These are phyloP conservation scores for Archips xylosteana DNA, from an alignment of 2,888 invertebrate species.

Conservation along the genomic window DNA sequence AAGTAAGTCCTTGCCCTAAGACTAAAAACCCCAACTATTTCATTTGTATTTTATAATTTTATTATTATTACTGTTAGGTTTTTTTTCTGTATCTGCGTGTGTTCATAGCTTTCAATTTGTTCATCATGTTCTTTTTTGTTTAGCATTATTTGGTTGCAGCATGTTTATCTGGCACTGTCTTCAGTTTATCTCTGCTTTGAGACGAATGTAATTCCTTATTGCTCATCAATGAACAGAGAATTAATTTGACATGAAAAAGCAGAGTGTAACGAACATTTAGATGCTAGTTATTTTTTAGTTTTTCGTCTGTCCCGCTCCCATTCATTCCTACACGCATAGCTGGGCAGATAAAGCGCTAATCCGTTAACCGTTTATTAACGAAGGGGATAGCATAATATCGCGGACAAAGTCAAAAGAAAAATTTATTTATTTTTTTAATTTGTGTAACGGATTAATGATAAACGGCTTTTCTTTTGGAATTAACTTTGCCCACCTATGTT, in stretches of 20 bases:
- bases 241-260: background rate
- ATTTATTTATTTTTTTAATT: too few relatives aligned
- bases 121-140: constrained; percentile 44
- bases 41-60: constrained; percentile 46
- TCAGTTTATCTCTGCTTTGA: constrained; percentile 16
- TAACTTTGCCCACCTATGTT: constrained; percentile 2
- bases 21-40: constrained; percentile 43
- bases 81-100: constrained; percentile 59
- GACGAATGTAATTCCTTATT: background rate
- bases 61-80: constrained; percentile 4
- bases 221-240: background rate
- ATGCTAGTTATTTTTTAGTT: background rate
- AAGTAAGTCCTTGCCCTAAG: constrained; percentile 51
- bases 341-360: constrained; percentile 3
- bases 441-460: background rate
- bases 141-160: constrained; percentile 34
- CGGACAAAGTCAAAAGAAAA: background rate
- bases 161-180: constrained; percentile 24
- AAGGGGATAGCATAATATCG: background rate
- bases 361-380: background rate
- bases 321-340: constrained; percentile 6
- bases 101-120: constrained; percentile 75
- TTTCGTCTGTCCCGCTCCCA: constrained; percentile 18
- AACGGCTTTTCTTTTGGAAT: background rate
- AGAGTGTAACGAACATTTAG: background rate